Evolutionary conservation across 2,113 vertebrate species (phyloP).

Genomic region (Rhynchopsitta pachyrhyncha): DNA sequence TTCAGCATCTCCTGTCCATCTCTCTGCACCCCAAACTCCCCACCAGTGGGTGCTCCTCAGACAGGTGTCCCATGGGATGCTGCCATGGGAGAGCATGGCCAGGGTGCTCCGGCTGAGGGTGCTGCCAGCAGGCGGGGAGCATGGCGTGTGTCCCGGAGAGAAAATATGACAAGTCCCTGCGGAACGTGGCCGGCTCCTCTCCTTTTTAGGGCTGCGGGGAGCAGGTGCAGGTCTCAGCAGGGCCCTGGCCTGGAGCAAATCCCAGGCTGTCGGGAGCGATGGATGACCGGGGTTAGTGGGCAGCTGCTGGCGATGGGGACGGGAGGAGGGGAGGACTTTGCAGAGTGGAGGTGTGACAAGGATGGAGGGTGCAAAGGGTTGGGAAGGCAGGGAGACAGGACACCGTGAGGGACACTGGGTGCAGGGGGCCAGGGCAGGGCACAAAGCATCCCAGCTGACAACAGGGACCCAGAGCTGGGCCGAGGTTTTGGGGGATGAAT

Average conservation of each 20-base stretch:
- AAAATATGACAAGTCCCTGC: not conserved
- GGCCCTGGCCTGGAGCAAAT: not conserved
- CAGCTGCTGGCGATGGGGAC: not conserved
- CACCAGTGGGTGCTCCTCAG: not conserved
- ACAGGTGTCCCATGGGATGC: too few relatives aligned
- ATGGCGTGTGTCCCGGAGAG: not conserved
- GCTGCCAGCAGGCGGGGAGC: not conserved
- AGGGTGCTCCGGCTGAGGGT: not conserved
- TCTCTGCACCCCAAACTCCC: not conserved
- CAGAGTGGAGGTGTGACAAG: not conserved
- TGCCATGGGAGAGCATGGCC: not conserved
- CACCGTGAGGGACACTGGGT: not conserved
- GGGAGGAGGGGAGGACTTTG: not conserved
- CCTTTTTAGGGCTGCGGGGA: slow-evolving; percentile 11
- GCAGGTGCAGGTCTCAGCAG: not conserved
- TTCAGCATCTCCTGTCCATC: not conserved
- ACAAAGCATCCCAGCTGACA: not conserved
- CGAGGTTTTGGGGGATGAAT: not conserved
- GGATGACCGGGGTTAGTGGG: not conserved
- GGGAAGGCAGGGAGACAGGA: not conserved
- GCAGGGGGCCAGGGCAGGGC: not conserved
- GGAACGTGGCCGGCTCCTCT: not conserved
- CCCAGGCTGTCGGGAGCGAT: not conserved
- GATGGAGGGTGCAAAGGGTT: not conserved
- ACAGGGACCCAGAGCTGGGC: not conserved